phyloP scores from a whole-genome alignment of 2,113 vertebrate genomes.

The Tyrannus savana region DNA sequence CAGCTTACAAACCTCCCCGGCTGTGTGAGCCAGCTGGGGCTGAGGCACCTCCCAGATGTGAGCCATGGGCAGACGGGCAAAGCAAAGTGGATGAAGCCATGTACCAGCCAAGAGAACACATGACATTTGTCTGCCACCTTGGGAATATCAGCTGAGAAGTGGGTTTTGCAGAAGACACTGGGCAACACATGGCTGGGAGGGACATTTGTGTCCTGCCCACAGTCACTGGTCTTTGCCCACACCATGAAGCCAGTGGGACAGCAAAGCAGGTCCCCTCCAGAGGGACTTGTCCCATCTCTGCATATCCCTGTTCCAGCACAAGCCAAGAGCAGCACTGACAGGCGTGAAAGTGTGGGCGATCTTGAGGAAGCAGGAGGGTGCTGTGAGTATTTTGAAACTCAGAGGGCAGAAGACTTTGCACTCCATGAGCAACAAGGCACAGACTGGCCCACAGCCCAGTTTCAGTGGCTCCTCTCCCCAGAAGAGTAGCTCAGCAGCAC shows the following conservation, averaged over 20 bases:
- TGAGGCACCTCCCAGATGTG: rapidly evolving
- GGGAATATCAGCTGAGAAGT: neutral
- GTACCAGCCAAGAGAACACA: neutral
- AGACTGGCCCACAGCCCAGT: neutral
- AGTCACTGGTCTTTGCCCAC: neutral
- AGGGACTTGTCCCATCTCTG: neutral
- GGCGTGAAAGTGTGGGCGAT: neutral
- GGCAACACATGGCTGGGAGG: neutral
- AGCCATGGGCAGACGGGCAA: neutral
- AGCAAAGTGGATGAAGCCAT: neutral
- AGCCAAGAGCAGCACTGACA: neutral
- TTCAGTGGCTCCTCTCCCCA: neutral
- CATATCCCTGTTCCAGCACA: neutral
- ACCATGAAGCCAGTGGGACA: rapidly evolving
- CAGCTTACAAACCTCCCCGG: neutral
- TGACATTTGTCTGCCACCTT: neutral
- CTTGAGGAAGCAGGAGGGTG: neutral
- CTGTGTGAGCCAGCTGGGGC: neutral
- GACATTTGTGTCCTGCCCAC: neutral
- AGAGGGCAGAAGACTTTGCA: neutral
- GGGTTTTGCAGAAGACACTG: neutral
- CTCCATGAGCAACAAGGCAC: neutral
- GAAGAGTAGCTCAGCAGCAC: neutral
- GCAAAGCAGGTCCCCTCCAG: neutral
- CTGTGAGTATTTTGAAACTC: neutral